Percentiles rank a stretch among this genome's conserved stretches.
These are phyloP conservation scores for Cyrtodaria siliqua DNA, from an alignment of 2,888 invertebrate genomes.

Conservation along the genomic window DNA sequence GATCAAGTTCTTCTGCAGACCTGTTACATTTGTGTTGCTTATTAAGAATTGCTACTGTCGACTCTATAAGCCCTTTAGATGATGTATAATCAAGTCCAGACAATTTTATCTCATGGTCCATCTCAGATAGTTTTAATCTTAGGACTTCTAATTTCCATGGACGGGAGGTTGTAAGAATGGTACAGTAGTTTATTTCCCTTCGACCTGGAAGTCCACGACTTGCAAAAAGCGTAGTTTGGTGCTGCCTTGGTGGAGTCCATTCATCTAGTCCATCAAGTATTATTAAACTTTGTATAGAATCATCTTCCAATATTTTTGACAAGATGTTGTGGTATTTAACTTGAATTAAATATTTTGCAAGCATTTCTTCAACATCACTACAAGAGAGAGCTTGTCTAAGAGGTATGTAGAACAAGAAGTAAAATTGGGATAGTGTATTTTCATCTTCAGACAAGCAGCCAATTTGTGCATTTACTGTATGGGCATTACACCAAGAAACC, in stretches of 20 bases:
- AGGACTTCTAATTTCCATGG: conserved; percentile 9
- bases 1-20: neutral
- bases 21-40: too few species aligned
- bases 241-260: neutral
- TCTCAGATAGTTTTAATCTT: too few species aligned
- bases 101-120: too few species aligned
- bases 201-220: neutral
- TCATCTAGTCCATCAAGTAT: conserved; percentile 16
- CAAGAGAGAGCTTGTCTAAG: neutral
- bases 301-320: neutral
- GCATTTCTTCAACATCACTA: conserved; percentile 1
- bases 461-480: too few species aligned
- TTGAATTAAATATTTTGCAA: neutral
- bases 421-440: conserved; percentile 7
- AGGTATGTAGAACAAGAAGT: conserved; percentile 16
- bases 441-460: too few species aligned
- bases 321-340: neutral
- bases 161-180: conserved; percentile 1
- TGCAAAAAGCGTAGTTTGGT: too few species aligned
- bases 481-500: too few species aligned
- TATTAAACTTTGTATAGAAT: conserved; percentile 2
- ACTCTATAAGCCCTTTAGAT: too few species aligned
- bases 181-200: neutral
- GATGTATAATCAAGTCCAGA: too few species aligned
- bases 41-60: too few species aligned